Conservation (phyloP, 2,888 invertebrate species). For the Sarcophaga rosellei region DNA sequence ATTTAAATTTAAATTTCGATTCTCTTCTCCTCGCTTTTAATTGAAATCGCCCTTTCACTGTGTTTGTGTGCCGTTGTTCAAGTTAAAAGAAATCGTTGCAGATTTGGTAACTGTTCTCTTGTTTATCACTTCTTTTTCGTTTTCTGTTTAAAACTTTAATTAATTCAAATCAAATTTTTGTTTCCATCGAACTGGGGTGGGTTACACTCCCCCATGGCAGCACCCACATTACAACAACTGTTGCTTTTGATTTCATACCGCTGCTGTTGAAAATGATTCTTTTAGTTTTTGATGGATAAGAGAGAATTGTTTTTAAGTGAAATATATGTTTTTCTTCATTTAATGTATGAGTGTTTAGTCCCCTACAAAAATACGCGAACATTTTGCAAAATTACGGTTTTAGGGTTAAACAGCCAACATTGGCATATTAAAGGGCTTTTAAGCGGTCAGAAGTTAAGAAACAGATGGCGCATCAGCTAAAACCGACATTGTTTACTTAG, state of each 20-base stretch:
- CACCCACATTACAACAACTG: constrained; percentile 62
- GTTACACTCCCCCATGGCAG: constrained; percentile 14
- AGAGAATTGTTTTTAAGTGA: constrained; percentile 31
- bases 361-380: too few relatives aligned
- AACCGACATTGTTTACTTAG: too few relatives aligned
- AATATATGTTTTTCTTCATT: constrained; percentile 53
- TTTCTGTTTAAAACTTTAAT: constrained; percentile 69
- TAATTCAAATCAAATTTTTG: constrained; percentile 71
- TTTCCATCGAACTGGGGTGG: constrained; percentile 40
- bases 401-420: too few relatives aligned
- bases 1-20: constrained; percentile 47
- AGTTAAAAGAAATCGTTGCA: constrained; percentile 47
- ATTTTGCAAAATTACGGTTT: too few relatives aligned
- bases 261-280: background rate
- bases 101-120: constrained; percentile 56
- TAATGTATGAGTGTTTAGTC: background rate
- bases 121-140: constrained; percentile 53
- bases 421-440: too few relatives aligned
- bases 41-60: constrained; percentile 49
- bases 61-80: background rate
- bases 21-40: background rate
- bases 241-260: constrained; percentile 12
- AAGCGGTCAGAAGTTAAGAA: too few relatives aligned
- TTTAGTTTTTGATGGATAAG: background rate
- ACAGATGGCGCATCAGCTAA: too few relatives aligned